Evolutionary conservation across 1,140 invertebrate species (phyloP), one percentile per base, ranked within the genome.

Genomic region (Drosophila simulans): DNA sequence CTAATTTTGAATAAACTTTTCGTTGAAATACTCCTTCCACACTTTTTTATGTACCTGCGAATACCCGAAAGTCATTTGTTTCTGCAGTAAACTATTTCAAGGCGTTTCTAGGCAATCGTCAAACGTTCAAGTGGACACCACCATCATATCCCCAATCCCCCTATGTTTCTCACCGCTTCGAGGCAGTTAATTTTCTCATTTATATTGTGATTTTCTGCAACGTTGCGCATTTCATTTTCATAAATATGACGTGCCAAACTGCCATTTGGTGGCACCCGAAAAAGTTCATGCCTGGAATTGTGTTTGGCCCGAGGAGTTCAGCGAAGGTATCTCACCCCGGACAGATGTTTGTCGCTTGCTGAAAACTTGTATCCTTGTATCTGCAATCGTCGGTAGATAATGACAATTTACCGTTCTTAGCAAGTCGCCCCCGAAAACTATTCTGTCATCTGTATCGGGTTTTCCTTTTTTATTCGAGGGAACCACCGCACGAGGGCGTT

Each of bases 161-260:
- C 17, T 15, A 39, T 35, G 56, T 58, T 53, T 57, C 37, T 22
- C 37, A 35, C 48, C 39, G 39, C 58, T 25, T 10, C 54, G 35
- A 66, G 39, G 63, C 48, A 76, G 78, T 63, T 82, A 88, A 88
- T 88, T 86, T 83, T 64, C 66, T 70, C 65, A 77, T 83, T 88
- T 88, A 83, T 88, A 64, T 89, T 80, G 46, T 80, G 75, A 83
- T 88, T 89, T 88, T 80, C 79, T 89, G 84, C 83, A 88, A 83
- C 79, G 66, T 84, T 89, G 84, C 84, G 80, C 84, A 89, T 88
- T 88, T 88, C 84, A 88, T 83, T 88, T 88, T 88, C 84, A 88
- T 83, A 80, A 89, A 88, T 84, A 80, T 88, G 72, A 88, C 84
- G 84, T 88, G 84, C 66, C 84, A 84, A 88, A 53, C 53, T 59